A percentile compares a stretch with the other conserved stretches of the same genome.
Evolutionary conservation across 2,113 vertebrate genomes (phyloP).

Genomic region (Passer montanus): DNA sequence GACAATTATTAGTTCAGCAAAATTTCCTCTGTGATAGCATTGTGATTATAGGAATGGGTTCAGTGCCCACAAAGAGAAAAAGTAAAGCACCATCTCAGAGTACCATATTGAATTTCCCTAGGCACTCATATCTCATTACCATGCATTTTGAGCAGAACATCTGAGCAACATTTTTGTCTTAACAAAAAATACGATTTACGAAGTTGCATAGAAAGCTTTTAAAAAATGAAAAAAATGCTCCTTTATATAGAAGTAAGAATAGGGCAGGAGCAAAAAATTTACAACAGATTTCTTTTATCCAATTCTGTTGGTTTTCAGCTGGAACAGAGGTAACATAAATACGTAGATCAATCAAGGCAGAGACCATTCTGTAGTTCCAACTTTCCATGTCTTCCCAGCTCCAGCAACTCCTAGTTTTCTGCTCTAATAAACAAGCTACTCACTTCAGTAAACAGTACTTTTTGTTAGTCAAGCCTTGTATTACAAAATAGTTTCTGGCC

Average conservation of each 20-base stretch:
- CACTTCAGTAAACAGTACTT: not conserved
- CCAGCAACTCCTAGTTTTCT: not conserved
- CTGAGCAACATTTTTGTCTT: not conserved
- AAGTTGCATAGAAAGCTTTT: not conserved
- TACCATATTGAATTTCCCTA: not conserved
- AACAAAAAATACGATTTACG: not conserved
- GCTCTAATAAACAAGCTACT: not conserved
- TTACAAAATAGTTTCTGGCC: not conserved
- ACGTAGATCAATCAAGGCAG: not conserved
- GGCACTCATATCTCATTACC: not conserved
- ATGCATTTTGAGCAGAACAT: not conserved
- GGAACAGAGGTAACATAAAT: not conserved
- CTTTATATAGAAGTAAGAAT: not conserved
- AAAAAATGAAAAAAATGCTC: not conserved
- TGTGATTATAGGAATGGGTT: conserved; percentile 3
- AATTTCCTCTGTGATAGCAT: not conserved
- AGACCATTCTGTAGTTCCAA: not conserved
- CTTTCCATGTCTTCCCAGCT: not conserved
- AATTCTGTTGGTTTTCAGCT: not conserved
- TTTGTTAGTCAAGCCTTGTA: not conserved
- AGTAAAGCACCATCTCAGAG: not conserved
- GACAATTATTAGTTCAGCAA: conserved; percentile 8
- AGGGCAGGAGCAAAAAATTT: not conserved
- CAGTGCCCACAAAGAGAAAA: not conserved
- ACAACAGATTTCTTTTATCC: not conserved